Evolutionary conservation across 2,888 invertebrate genomes (phyloP), one percentile per base, ranked within the genome.

Genomic region (Heliconius hortense): DNA sequence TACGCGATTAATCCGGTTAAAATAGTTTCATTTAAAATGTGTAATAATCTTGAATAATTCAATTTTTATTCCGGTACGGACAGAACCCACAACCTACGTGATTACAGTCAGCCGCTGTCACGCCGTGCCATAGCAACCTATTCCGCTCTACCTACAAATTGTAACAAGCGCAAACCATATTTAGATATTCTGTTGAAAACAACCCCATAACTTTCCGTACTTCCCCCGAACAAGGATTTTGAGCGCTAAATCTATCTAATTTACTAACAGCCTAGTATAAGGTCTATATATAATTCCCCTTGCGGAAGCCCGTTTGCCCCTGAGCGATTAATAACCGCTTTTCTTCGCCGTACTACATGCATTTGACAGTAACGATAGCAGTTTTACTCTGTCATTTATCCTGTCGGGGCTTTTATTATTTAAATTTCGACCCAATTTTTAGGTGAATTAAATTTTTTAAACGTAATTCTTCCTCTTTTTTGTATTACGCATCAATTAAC

Each of bases 291-390:
- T 85, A 88, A 88, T 89, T 88, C 86, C 85, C 86, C 84, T 83
- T 35, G 80, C 81, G 82, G 88, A 85, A 86, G 83, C 86, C 87
- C 87, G 83, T 86, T 84, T 84, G 86, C 84, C 83, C 85, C 82
- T 80, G 79, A 81, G 88, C 89, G 88, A 92, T 92, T 92, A 92
- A 91, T 92, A 92, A 91, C 85, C 84, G 87, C 82, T 85, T 87
- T 89, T 88, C 88, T 89, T 89, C 88, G 86, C 88, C 86, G 84
- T 84, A 83, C 83, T 88, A 85, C 87, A 86, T 90, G 91, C 88
- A 85, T 86, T 88, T 91, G 92, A 91, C 92, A 91, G 90, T 91
- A 90, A 91, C 90, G 90, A 90, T 88, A 89, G 86, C 86, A 89
- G 87, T 89, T 89, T 87, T 87, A 87, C 86, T 84, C 82, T 85